These are phyloP conservation scores for Pelmatolapia mariae DNA, from an alignment of 2,113 vertebrate species.

Conservation along the genomic window DNA sequence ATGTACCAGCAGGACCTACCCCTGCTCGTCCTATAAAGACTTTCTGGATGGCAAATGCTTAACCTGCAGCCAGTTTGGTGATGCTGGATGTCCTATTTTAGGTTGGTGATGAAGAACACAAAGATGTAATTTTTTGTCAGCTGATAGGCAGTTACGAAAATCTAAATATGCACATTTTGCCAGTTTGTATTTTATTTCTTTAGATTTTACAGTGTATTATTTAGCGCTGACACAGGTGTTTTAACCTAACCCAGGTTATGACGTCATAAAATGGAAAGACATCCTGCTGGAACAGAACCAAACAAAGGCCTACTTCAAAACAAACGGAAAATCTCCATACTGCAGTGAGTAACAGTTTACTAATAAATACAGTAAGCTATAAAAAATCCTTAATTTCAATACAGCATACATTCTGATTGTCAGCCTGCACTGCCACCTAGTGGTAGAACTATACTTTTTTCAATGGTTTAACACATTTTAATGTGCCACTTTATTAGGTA, in stretches of 20 bases:
- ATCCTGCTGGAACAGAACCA: slow-evolving; percentile 7
- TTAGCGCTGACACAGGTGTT: background rate
- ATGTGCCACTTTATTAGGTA: background rate
- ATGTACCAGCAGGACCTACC: slow-evolving; percentile 73
- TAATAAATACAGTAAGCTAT: background rate
- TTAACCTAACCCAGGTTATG: slow-evolving; percentile 56
- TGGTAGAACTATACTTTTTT: background rate
- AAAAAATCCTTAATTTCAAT: background rate
- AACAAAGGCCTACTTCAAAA: slow-evolving; percentile 59
- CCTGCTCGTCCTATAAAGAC: slow-evolving; percentile 80
- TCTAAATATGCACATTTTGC: background rate
- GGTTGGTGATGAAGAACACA: slow-evolving; percentile 68
- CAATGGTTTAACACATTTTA: background rate
- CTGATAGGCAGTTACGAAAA: background rate
- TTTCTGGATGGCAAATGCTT: slow-evolving; percentile 83
- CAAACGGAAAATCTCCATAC: slow-evolving; percentile 53
- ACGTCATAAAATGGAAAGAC: slow-evolving; percentile 52
- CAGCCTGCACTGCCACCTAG: background rate
- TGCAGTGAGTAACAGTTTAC: slow-evolving; percentile 62
- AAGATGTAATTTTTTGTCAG: background rate
- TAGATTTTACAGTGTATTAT: background rate
- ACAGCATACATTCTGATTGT: background rate
- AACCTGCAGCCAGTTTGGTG: slow-evolving; percentile 69
- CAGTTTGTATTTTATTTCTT: background rate
- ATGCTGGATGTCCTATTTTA: slow-evolving; percentile 78